Percentiles rank a stretch among this genome's conserved stretches.
These are phyloP conservation scores for Microcebus tavaratra DNA, from an alignment of 2,113 vertebrate genomes.

Conservation along the genomic window DNA sequence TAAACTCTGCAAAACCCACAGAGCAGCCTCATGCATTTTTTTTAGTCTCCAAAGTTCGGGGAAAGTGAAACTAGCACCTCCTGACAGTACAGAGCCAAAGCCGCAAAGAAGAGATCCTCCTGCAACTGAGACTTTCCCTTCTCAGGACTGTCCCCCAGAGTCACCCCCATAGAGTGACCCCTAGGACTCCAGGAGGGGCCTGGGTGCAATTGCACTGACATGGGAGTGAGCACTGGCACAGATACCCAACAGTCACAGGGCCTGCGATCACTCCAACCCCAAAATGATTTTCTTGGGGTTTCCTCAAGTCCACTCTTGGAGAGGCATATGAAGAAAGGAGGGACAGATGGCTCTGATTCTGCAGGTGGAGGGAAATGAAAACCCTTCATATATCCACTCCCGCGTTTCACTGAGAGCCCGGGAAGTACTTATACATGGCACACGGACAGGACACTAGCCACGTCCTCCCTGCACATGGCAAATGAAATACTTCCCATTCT, in stretches of 20 bases:
- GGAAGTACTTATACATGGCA: not conserved
- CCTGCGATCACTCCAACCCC: not conserved
- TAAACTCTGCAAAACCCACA: not conserved
- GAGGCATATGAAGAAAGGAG: not conserved
- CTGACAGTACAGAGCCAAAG: not conserved
- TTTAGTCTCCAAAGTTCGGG: not conserved
- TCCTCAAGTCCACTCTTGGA: not conserved
- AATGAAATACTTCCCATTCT: not conserved
- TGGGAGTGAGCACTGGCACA: not conserved
- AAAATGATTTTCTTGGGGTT: not conserved
- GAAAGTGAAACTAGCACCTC: not conserved
- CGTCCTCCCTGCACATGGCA: not conserved
- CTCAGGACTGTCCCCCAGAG: not conserved
- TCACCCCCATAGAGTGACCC: too few relatives aligned
- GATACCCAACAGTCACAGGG: too few relatives aligned
- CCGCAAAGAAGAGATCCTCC: not conserved
- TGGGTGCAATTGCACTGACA: too few relatives aligned
- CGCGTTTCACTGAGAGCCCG: not conserved
- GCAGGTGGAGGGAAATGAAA: not conserved
- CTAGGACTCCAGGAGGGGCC: not conserved
- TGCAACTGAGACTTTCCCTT: not conserved
- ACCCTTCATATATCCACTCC: not conserved
- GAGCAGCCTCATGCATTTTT: not conserved
- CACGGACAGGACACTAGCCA: rapidly evolving
- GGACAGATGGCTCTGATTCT: not conserved